Evolutionary conservation across 2,113 vertebrate species (phyloP).

Genomic region (Garra rufa): DNA sequence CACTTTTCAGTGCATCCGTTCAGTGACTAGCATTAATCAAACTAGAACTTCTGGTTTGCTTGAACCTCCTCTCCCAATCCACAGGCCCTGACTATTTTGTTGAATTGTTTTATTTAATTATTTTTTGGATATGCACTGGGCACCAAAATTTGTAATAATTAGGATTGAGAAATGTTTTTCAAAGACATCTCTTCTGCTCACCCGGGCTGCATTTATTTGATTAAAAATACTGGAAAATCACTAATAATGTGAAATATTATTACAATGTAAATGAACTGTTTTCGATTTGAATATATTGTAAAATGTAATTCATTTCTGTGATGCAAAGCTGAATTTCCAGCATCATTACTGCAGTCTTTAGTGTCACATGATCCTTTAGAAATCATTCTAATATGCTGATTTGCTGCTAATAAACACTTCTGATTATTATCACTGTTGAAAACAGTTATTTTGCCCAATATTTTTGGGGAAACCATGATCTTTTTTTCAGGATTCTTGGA

Average conservation of each 20-base stretch:
- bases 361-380: not conserved
- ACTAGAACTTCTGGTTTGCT: slow-evolving; percentile 5
- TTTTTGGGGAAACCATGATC: no score
- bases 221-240: not conserved
- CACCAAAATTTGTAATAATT: not conserved
- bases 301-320: no score
- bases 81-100: not conserved
- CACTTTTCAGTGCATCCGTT: slow-evolving; percentile 28
- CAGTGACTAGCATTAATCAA: slow-evolving; percentile 33
- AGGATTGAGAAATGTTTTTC: no score
- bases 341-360: not conserved
- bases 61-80: not conserved
- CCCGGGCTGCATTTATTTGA: not conserved
- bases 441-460: no score
- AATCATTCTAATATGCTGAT: not conserved
- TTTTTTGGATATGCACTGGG: not conserved
- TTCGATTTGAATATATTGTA: no score
- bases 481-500: no score
- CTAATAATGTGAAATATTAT: not conserved
- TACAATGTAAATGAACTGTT: not conserved
- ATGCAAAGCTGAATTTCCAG: no score
- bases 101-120: not conserved
- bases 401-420: not conserved
- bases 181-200: not conserved
- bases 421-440: no score